Evolutionary conservation across 2,888 invertebrate genomes (phyloP), one percentile per base, ranked within the genome.

Genomic region (Archips crataeganus): DNA sequence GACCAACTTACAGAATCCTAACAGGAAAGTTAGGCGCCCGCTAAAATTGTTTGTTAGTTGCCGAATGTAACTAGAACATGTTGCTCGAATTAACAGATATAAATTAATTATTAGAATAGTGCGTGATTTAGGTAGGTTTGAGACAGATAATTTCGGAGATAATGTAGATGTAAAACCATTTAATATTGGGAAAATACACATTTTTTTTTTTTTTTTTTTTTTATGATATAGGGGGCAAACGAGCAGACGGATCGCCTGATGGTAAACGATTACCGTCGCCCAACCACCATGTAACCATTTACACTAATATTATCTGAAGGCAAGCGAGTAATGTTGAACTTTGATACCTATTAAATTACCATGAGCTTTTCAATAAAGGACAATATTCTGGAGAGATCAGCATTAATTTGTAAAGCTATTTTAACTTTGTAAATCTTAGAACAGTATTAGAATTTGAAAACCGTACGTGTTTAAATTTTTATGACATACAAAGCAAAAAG

Each of bases 1-100:
- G 10, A 47, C 57, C 70, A 64, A 70, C 70, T 70, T 64, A 57
- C 64, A 64, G n/a, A 64, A 64, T 64, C 63, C 64, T 59, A 63
- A 45, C 51, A 42, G 39, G 32, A 32, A 49, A 70, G 42, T n/a
- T 69, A 61, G 39, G 39, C 61, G 49, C 39, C 2, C n/a, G 70
- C 42, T 39, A 39, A 61, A 70, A 62, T 70, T 64, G 63, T 45
- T 63, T 70, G 64, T 47, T 23, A 47, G 47, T 42, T 62, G 70
- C 70, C 63, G 64, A 47, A 57, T 15, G 49, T 42, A 49, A 39
- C 8, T 34, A 51, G 2, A n/a, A 9, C 23, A 39, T 59, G 47
- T 47, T 59, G 36, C 45, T 57, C 42, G 42, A 63, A 54, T 70
- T 64, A 62, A 62, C 15, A 10, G 42, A 42, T 15, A 10, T 60